Percentiles rank a stretch among this genome's conserved stretches.
phyloP scores from a whole-genome alignment of 2,797 vertebrate genomes.

The Petrocephalus sullivani region DNA sequence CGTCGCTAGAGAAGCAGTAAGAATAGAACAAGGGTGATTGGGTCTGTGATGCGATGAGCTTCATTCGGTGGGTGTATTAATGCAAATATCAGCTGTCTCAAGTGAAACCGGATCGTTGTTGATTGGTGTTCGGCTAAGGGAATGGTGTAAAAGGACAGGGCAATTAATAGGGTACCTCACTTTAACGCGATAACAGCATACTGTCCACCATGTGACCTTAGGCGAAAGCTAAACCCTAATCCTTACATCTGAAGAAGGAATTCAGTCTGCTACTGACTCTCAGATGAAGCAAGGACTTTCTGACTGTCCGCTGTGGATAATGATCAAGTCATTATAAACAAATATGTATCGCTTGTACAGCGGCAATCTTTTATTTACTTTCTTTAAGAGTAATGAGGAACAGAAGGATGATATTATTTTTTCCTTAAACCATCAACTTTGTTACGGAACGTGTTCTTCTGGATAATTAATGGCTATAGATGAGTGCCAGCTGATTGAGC shows the following conservation, averaged over 20 bases:
- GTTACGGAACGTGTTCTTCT: constrained; percentile 66
- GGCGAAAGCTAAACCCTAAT: background rate
- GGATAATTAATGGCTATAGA: constrained; percentile 76
- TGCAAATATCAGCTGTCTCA: background rate
- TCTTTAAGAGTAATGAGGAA: constrained; percentile 72
- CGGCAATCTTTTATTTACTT: constrained; percentile 54
- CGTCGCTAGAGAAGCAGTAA: constrained; percentile 12
- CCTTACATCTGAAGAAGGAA: background rate
- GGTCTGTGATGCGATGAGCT: background rate
- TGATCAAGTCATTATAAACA: constrained; percentile 57
- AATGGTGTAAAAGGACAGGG: background rate
- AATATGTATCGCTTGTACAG: constrained; percentile 55
- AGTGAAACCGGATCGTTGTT: background rate
- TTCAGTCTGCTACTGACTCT: constrained; percentile 5
- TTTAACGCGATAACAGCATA: background rate
- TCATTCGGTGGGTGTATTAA: background rate
- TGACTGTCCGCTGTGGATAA: constrained; percentile 39
- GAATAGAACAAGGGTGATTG: background rate
- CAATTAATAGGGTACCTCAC: background rate
- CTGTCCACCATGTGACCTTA: background rate
- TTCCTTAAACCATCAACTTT: constrained; percentile 57
- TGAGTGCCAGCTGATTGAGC: constrained; percentile 74
- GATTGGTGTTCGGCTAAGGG: background rate
- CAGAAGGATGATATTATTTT: constrained; percentile 68
- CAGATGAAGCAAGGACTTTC: background rate